These are phyloP conservation scores for Agrochola lota DNA, from an alignment of 2,888 invertebrate genomes.

Conservation along the genomic window DNA sequence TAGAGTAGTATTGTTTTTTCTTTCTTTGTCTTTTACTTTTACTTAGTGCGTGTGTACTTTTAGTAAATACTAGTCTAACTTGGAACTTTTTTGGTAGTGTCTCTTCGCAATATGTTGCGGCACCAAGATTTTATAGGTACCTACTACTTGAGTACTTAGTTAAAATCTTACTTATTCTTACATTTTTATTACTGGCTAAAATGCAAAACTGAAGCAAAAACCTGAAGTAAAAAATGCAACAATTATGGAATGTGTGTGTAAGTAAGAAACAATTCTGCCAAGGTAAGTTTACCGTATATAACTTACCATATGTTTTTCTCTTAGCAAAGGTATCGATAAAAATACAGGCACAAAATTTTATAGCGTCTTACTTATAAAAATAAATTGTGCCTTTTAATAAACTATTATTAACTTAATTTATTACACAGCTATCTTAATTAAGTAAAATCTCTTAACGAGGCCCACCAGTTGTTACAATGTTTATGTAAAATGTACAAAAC, in stretches of 20 bases:
- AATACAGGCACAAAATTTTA: too few relatives aligned
- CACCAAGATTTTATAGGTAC: background rate
- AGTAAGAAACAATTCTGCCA: too few relatives aligned
- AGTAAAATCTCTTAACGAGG: constrained; percentile 38
- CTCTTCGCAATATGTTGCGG: background rate
- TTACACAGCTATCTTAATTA: constrained; percentile 45
- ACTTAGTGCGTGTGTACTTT: too few relatives aligned
- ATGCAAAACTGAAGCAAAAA: background rate
- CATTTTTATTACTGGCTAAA: background rate
- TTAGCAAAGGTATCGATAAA: too few relatives aligned
- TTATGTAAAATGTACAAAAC: constrained; percentile 45
- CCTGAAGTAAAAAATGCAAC: too few relatives aligned
- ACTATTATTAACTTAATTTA: constrained; percentile 23
- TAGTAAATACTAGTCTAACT: background rate
- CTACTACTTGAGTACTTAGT: too few relatives aligned
- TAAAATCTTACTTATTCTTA: background rate
- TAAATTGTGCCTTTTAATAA: background rate
- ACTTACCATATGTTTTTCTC: background rate
- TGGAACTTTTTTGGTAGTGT: background rate
- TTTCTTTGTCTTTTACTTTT: background rate
- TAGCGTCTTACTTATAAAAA: too few relatives aligned
- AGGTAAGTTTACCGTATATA: too few relatives aligned
- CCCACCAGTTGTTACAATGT: constrained; percentile 38
- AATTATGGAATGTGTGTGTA: background rate
- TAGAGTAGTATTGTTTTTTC: too few relatives aligned